A percentile compares a stretch with the other conserved stretches of the same genome.
Conservation (phyloP, 2,888 invertebrate species). For the Drosophila eohydei region DNA sequence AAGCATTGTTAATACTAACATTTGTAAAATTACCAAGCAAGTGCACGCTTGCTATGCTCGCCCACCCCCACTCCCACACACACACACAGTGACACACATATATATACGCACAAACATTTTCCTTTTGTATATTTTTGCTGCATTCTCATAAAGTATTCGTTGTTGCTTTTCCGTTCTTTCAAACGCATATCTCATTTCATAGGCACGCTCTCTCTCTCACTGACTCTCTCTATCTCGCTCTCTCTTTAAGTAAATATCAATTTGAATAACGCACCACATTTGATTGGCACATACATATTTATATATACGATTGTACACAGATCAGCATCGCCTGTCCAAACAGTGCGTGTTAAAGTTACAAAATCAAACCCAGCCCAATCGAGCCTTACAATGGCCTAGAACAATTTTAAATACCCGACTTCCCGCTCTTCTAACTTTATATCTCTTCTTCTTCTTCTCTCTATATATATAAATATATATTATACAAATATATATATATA, state of each 20-base stretch:
- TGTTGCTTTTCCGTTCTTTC: neutral
- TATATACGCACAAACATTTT: neutral
- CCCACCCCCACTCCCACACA: neutral
- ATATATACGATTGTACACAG: constrained; percentile 20
- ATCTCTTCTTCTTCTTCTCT: neutral
- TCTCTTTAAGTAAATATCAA: constrained; percentile 9
- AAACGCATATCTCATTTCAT: neutral
- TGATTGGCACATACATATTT: neutral
- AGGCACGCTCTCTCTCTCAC: neutral
- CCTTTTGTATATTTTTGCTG: constrained; percentile 1
- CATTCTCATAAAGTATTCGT: constrained; percentile 10
- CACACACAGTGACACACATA: neutral
- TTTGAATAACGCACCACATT: neutral
- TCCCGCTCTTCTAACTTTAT: neutral
- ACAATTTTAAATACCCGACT: neutral
- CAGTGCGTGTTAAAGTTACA: constrained; percentile 8
- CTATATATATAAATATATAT: constrained; percentile 15
- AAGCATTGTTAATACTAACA: constrained; percentile 34
- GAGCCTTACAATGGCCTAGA: constrained; percentile 33
- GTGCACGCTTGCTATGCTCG: constrained; percentile 9
- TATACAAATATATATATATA: constrained; percentile 22
- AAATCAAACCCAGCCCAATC: constrained; percentile 8
- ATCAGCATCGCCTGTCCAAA: constrained; percentile 11
- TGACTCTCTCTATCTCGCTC: neutral
- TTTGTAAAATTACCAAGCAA: constrained; percentile 15